phyloP scores from a whole-genome alignment of 2,888 invertebrate genomes.

The Napeogenes sylphis region DNA sequence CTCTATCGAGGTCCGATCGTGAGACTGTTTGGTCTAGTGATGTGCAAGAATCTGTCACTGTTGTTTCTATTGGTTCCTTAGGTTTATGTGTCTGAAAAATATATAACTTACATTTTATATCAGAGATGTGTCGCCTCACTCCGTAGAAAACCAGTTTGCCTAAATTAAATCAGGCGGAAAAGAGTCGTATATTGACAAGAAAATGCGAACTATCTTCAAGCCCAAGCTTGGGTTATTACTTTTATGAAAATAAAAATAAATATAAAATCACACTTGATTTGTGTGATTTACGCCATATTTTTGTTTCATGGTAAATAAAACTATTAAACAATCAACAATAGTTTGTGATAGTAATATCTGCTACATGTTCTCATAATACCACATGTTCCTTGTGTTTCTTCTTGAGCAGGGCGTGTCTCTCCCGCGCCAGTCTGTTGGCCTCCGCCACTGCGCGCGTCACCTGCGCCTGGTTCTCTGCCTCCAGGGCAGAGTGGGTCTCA shows the following conservation, averaged over 20 bases:
- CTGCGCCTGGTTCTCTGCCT: constrained; percentile 86
- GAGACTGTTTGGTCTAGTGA: constrained; percentile 45
- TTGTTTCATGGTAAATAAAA: no score
- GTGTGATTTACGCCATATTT: no score
- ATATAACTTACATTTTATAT: not conserved
- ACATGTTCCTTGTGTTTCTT: constrained; percentile 44
- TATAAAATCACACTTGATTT: no score
- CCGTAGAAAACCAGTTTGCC: no score
- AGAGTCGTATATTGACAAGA: no score
- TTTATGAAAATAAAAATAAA: no score
- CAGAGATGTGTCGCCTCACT: no score
- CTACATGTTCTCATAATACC: not conserved
- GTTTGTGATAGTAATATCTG: not conserved
- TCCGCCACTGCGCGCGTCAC: constrained; percentile 81
- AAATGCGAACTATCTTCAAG: no score
- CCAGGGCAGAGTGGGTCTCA: constrained; percentile 87
- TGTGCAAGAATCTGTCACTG: constrained; percentile 41
- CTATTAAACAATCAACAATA: not conserved
- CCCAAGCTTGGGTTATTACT: no score
- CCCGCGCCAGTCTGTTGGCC: constrained; percentile 83
- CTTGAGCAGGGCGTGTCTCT: constrained; percentile 79
- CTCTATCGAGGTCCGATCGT: constrained; percentile 45
- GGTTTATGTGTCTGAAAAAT: constrained; percentile 47
- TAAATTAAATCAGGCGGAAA: no score
- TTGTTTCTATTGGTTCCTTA: constrained; percentile 46